Evolutionary conservation across 2,888 invertebrate species (phyloP), one percentile per base, ranked within the genome.

Genomic region (Deroplatys truncata): DNA sequence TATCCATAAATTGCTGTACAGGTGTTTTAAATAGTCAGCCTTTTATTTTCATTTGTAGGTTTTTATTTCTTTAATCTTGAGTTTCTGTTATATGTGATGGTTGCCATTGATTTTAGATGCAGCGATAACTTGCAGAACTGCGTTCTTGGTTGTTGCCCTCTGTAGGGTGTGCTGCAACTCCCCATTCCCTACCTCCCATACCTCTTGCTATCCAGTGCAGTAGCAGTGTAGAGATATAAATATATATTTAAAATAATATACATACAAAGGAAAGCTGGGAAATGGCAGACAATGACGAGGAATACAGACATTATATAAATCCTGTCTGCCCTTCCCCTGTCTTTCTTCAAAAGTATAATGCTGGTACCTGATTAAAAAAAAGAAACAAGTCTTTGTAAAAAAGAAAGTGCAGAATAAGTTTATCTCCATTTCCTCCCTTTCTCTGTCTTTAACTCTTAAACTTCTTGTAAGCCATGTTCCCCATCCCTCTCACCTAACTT

Each of bases 351-450:
- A 82, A 87, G 87, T 87, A 87, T 82, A 87, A 87, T 82, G 87
- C 87, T 87, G 87, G 87, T 87, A 87, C 87, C 87, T 87, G 87
- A 87, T 72, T 72, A 72, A 72, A 72, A 72, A 49, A 85, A 87
- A 43, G 13, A 87, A 86, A 86, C 20, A 87, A 87, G 87, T 83
- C 83, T 87, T 28, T 87, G 83, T 87, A 35, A 72, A 87, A 43
- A 43, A 43, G 43, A 43, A 83, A 83, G 28, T 83, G 72, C 87
- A 87, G 87, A 87, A 87, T 87, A 83, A 83, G 82, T 87, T 85
- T 35, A 82, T 56, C 56, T 20, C 20, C 56, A 56, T 56, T 56
- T 82, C 13, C 83, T 56, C 82, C 82, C 35, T 87, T 28, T 87
- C 82, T 86, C 20, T 85, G 49, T 82, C 72, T 86, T 86, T 86